Conservation (phyloP, 2,113 vertebrate species). For the Recurvirostra avosetta region DNA sequence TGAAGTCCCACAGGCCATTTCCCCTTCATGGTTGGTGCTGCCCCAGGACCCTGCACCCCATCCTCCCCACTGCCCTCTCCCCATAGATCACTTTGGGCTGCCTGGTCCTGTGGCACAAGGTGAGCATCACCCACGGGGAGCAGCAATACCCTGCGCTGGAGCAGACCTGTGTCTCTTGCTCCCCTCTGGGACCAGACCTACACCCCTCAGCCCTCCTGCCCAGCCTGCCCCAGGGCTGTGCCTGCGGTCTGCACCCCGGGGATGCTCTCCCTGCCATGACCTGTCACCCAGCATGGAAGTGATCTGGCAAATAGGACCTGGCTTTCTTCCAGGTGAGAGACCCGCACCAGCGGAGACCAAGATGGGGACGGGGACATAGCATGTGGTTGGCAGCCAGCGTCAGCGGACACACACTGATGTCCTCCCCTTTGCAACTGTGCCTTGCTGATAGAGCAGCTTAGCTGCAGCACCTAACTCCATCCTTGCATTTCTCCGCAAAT, state of each 20-base stretch:
- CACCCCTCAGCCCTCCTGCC: background rate
- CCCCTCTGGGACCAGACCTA: background rate
- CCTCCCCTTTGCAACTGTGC: background rate
- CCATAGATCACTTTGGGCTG: background rate
- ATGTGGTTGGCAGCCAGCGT: background rate
- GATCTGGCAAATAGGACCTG: background rate
- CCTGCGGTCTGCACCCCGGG: fast-evolving
- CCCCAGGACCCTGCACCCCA: background rate
- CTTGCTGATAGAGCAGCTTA: background rate
- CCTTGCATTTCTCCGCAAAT: background rate
- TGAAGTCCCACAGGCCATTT: background rate
- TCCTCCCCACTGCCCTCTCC: background rate
- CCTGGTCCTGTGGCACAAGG: background rate
- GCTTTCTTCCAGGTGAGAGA: background rate
- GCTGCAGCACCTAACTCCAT: background rate
- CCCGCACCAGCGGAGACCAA: fast-evolving
- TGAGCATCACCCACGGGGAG: background rate
- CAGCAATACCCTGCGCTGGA: background rate
- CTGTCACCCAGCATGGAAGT: background rate
- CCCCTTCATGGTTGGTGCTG: background rate
- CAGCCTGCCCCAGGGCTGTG: background rate
- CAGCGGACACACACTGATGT: background rate
- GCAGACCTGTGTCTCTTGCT: background rate
- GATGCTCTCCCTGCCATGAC: background rate
- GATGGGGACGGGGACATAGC: fast-evolving